A percentile compares a stretch with the other conserved stretches of the same genome.
These are phyloP conservation scores for Ganaspis sp. DNA, from an alignment of 1,140 invertebrate species.

Conservation along the genomic window DNA sequence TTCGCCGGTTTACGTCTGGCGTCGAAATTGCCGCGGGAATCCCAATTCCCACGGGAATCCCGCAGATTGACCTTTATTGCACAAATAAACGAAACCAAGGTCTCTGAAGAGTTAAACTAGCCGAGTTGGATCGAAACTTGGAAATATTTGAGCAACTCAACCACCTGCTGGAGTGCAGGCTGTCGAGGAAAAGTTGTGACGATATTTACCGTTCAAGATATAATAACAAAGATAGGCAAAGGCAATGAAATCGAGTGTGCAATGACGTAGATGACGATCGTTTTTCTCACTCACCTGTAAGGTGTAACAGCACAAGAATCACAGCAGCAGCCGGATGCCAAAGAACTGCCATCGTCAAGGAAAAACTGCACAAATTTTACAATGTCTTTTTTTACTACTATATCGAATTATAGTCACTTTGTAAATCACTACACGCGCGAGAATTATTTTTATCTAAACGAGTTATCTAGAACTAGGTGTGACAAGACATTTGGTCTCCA, in stretches of 20 bases:
- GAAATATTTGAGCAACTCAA: conserved; percentile 40
- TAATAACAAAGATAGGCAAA: conserved; percentile 25
- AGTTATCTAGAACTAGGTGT: conserved; percentile 42
- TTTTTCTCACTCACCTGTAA: conserved; percentile 65
- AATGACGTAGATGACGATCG: conserved; percentile 13
- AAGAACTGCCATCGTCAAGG: conserved; percentile 64
- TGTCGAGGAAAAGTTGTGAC: conserved; percentile 17
- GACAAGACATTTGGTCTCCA: conserved; percentile 51
- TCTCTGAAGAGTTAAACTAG: background rate
- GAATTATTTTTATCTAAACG: background rate
- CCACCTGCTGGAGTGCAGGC: conserved; percentile 58
- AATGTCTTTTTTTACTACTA: background rate
- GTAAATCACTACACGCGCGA: conserved; percentile 40
- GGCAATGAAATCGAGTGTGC: conserved; percentile 45
- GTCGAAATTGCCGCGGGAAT: background rate
- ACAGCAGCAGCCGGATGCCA: conserved; percentile 53
- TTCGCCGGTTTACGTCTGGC: background rate
- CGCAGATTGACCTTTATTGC: background rate
- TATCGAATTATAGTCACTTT: conserved; percentile 19
- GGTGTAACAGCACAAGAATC: conserved; percentile 58
- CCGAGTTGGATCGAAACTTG: background rate
- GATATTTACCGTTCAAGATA: background rate
- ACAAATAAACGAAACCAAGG: background rate
- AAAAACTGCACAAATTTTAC: conserved; percentile 43
- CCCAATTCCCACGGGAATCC: background rate